Evolutionary conservation across 1,140 invertebrate species (phyloP).

Genomic region (Zeugodacus cucurbitae): DNA sequence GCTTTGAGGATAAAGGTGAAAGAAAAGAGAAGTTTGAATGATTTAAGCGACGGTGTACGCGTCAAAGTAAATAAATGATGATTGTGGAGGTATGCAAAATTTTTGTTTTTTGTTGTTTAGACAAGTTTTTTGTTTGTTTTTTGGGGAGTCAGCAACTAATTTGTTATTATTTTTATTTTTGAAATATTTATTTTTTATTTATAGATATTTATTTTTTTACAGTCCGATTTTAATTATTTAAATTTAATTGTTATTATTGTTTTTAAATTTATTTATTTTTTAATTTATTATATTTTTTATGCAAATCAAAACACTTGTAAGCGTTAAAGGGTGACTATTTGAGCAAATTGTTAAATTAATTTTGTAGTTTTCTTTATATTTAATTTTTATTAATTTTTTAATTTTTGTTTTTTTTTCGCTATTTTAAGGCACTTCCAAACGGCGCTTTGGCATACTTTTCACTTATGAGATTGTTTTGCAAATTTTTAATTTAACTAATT

Average conservation of each 20-base stretch:
- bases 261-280: background rate
- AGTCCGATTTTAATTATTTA: too few relatives aligned
- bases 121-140: background rate
- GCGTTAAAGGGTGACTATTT: too few relatives aligned
- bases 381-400: background rate
- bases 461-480: background rate
- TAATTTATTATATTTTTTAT: too few relatives aligned
- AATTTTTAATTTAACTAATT: background rate
- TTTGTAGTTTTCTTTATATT: background rate
- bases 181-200: background rate
- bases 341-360: background rate
- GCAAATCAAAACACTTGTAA: too few relatives aligned
- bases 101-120: background rate
- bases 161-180: background rate
- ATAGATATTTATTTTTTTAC: too few relatives aligned
- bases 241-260: too few relatives aligned
- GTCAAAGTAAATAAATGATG: background rate
- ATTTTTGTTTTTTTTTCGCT: background rate
- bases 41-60: background rate
- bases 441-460: background rate
- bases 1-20: background rate
- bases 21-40: background rate
- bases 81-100: background rate
- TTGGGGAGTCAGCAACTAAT: background rate
- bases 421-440: conserved; percentile 12